Conservation (phyloP, 2,113 vertebrate genomes). For the Mirza zaza region DNA sequence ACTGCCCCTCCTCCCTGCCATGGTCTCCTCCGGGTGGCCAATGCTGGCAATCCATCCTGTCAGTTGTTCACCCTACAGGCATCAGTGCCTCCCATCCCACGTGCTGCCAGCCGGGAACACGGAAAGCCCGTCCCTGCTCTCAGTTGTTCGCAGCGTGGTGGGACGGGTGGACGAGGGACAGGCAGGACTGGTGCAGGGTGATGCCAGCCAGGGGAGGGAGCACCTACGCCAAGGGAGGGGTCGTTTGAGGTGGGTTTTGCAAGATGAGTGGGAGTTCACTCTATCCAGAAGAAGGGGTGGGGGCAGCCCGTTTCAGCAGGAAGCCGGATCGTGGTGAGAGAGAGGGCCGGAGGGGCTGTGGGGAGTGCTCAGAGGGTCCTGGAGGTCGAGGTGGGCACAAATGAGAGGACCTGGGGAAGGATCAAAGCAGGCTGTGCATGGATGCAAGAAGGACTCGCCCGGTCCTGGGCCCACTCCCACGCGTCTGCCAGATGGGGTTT, state of each 20-base stretch:
- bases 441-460: background rate
- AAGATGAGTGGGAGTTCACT: background rate
- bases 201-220: background rate
- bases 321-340: background rate
- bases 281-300: background rate
- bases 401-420: background rate
- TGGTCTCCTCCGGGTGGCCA: background rate
- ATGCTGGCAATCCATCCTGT: fast-evolving
- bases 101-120: background rate
- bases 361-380: background rate
- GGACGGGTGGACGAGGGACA: background rate
- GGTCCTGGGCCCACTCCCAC: background rate
- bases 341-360: background rate
- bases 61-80: background rate
- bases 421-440: background rate
- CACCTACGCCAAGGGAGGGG: background rate
- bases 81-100: fast-evolving
- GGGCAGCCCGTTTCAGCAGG: background rate
- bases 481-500: background rate
- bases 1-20: background rate
- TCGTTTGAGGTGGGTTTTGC: background rate
- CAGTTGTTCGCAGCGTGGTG: background rate
- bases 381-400: background rate
- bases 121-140: background rate
- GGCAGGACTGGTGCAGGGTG: background rate